Conservation (phyloP, 1,140 invertebrate species). For the Frieseomelitta varia region DNA sequence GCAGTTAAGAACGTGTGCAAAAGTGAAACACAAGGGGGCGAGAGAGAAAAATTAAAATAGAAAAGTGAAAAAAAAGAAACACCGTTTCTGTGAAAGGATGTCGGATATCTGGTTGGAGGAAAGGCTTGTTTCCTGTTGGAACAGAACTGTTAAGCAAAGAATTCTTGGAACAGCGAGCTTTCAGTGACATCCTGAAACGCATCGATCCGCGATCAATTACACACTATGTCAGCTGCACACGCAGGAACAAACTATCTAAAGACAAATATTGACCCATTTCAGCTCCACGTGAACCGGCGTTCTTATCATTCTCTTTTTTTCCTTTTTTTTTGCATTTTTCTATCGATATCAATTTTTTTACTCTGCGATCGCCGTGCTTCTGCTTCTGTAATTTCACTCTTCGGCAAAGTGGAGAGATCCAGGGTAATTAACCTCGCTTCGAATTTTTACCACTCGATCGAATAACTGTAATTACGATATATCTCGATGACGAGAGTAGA, state of each 20-base stretch:
- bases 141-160: no score
- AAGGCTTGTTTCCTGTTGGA: background rate
- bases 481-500: no score
- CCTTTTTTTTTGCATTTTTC: no score
- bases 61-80: background rate
- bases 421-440: background rate
- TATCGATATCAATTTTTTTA: background rate
- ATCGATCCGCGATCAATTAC: conserved; percentile 36
- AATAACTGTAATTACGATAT: no score
- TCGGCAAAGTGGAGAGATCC: background rate
- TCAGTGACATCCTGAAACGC: conserved; percentile 3
- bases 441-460: no score
- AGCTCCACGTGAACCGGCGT: background rate
- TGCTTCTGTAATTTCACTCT: background rate
- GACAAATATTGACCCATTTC: conserved; percentile 47
- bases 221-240: conserved; percentile 4
- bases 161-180: background rate
- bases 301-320: conserved; percentile 1
- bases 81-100: background rate
- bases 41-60: no score
- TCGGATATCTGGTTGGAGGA: background rate
- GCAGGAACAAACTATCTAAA: conserved; percentile 40
- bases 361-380: no score
- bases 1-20: background rate
- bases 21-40: background rate